Evolutionary conservation across 2,797 vertebrate genomes (phyloP), one percentile per base, ranked within the genome.

Genomic region (Danio kyathit): DNA sequence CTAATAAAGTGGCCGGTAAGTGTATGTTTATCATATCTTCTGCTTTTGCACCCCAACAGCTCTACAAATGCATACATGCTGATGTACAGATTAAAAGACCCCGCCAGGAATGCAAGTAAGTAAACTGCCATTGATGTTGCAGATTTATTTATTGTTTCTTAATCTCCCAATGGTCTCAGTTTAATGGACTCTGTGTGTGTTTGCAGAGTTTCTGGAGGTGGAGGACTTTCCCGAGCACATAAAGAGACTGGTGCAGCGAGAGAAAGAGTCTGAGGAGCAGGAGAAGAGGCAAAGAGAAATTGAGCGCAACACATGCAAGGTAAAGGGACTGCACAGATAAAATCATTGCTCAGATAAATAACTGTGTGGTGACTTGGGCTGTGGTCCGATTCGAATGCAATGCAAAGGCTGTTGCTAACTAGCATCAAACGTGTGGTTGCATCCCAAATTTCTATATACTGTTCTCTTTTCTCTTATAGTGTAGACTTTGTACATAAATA

Each of bases 21-120:
- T 1, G 21, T 57, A n/a, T 64, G 12, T 81, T 51, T 74, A 59
- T 76, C 1, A 38, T 54, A 49, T 82, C 69, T 17, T 41, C 40
- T 21, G 70, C 16, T 83, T 73, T 65, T 65, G 29, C 76, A 14
- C 76, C 63, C 60, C 59, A 73, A 88, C 92, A 99, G 98, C 92
- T 99, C 98, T 79, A 99, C 98, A 84, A 99, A 99, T 89, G 98
- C 98, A 6, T 99, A 99, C 87, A 99, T 99, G 98, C 95, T 99
- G 85, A 99, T 99, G 89, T 99, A 99, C 88, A 96, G 98, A 91
- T 88, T 99, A 89, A 99, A 99, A 93, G 97, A 99, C 89, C 89
- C 95, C 84, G 89, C 94, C 72, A 96, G 96, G 93, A 99, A 99
- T 92, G 93, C 98, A 96, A 99, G 98, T 99, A 96, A 95, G 98